These are phyloP conservation scores for Coreoperca whiteheadi DNA, from an alignment of 2,113 vertebrate species.

Conservation along the genomic window DNA sequence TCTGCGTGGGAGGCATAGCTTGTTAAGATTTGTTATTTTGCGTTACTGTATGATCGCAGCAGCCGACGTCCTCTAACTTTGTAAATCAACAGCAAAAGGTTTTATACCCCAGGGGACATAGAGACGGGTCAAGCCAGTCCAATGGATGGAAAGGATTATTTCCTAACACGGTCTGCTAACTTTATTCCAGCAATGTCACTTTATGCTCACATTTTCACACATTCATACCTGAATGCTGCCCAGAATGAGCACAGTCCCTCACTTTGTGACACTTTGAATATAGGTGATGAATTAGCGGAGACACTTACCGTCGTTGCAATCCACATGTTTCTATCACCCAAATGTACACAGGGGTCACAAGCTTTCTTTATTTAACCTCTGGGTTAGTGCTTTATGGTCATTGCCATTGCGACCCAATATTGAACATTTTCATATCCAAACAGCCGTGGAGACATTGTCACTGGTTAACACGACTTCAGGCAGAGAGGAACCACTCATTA, in stretches of 20 bases:
- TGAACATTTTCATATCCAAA: too few species aligned
- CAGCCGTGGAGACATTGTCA: background rate
- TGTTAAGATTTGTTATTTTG: background rate
- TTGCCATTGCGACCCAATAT: too few species aligned
- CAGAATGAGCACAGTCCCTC: background rate
- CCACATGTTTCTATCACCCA: background rate
- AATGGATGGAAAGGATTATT: background rate
- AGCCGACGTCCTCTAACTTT: slow-evolving; percentile 6
- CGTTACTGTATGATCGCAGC: background rate
- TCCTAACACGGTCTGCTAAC: background rate
- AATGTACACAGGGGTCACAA: background rate
- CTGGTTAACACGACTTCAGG: background rate
- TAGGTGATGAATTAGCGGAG: background rate
- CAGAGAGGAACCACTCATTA: background rate
- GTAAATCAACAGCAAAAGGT: slow-evolving; percentile 22
- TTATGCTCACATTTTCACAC: background rate
- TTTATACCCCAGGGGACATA: background rate
- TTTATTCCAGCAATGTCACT: background rate
- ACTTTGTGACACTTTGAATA: background rate
- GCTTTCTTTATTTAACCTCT: background rate
- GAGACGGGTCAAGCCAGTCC: background rate
- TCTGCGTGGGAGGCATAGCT: background rate
- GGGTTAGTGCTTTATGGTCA: background rate
- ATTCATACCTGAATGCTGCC: background rate
- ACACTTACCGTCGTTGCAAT: too few species aligned